Evolutionary conservation across 2,113 vertebrate species (phyloP).

Genomic region (Ctenomys sociabilis): DNA sequence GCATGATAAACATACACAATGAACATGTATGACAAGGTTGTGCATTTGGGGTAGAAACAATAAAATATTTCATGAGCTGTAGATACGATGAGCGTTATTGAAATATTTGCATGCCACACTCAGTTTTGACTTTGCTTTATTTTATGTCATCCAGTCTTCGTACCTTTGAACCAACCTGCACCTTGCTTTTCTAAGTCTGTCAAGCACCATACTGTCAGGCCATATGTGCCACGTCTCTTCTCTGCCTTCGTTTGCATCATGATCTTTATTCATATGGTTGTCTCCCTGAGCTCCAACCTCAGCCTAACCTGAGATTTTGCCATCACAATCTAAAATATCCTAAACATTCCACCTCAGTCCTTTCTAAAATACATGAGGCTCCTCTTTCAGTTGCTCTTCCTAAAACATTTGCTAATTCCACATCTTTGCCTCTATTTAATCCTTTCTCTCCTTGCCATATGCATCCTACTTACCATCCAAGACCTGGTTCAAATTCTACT

Average conservation of each 20-base stretch:
- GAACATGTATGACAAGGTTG: background rate
- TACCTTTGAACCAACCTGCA: background rate
- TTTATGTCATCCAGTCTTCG: background rate
- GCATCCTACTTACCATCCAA: background rate
- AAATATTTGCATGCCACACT: slow-evolving; percentile 28
- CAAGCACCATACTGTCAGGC: background rate
- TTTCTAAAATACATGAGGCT: background rate
- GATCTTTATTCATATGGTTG: background rate
- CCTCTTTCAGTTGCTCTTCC: background rate
- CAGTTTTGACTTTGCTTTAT: background rate
- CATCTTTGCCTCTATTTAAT: background rate
- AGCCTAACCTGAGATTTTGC: background rate
- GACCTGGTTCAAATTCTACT: background rate
- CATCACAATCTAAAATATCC: background rate
- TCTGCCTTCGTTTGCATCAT: background rate
- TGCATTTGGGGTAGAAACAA: background rate
- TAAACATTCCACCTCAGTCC: background rate
- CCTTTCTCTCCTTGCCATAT: accelerated
- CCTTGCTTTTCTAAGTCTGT: background rate
- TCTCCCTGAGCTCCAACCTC: background rate
- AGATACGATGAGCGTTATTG: background rate
- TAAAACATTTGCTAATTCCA: background rate
- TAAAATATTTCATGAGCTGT: background rate
- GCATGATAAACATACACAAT: background rate
- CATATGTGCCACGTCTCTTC: background rate